phyloP scores from a whole-genome alignment of 2,797 vertebrate species.

The Spinus pinus region DNA sequence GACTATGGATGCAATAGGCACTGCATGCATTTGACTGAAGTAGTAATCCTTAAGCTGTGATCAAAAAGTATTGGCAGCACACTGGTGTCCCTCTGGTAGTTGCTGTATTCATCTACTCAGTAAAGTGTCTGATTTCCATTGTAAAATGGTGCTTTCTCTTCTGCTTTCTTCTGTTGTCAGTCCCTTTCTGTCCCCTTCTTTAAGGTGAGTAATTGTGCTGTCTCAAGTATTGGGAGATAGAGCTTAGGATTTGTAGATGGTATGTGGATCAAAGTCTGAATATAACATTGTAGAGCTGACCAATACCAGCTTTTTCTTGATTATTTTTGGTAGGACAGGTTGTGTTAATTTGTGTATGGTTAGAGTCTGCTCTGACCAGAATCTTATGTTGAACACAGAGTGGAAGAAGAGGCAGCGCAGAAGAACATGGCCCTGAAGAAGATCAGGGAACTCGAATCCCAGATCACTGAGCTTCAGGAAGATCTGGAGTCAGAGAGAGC shows the following conservation, averaged over 20 bases:
- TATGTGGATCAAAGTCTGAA: background rate
- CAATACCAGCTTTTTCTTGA: background rate
- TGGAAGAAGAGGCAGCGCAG: slow-evolving; percentile 93
- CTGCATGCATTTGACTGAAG: background rate
- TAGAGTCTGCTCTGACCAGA: background rate
- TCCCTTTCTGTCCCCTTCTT: slow-evolving; percentile 1
- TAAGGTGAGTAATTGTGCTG: background rate
- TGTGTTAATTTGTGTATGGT: background rate
- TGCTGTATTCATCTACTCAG: background rate
- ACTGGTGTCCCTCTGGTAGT: background rate
- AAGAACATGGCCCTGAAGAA: slow-evolving; percentile 96
- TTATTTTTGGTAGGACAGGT: background rate
- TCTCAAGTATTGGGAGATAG: background rate
- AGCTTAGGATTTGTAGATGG: background rate
- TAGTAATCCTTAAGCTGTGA: background rate
- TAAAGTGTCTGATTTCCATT: background rate
- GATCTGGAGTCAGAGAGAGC: slow-evolving; percentile 93
- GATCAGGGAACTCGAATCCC: slow-evolving; percentile 94
- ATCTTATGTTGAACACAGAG: slow-evolving; percentile 74
- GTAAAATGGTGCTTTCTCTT: slow-evolving; percentile 30
- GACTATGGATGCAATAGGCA: background rate
- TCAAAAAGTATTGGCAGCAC: background rate
- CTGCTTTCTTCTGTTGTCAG: slow-evolving; percentile 31
- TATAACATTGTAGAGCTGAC: background rate
- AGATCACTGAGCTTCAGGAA: slow-evolving; percentile 94